Evolutionary conservation across 2,113 vertebrate genomes (phyloP), one percentile per base, ranked within the genome.

Genomic region (Bubo blakistoni): DNA sequence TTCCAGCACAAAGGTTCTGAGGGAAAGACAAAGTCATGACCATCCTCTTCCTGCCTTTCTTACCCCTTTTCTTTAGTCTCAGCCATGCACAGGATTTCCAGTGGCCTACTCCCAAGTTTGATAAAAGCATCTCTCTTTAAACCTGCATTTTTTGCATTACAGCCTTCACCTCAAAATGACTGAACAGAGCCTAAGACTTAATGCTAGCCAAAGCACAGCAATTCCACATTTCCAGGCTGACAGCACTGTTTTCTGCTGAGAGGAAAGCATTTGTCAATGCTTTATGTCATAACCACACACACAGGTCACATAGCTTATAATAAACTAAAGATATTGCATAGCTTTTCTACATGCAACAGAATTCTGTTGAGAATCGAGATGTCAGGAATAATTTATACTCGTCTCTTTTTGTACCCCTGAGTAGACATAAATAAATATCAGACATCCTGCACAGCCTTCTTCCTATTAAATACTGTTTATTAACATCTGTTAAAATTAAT

Each of bases 331-430:
- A 67, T 62, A 94, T 42, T 86, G 58, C 61, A 61, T 22, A 76
- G 65, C 61, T 81, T 96, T 94, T 82, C 77, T 87, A 78, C 46
- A 38, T 83, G 54, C 40, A 93, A 36, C 19, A 87, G 69, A 92
- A 90, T 86, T 87, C 81, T 66, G 27, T 58, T 85, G 92, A 95
- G 94, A 96, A 95, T 94, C 1, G 2, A 94, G 77, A 92, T 93
- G 93, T 95, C 97, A 95, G 58, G 59, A 97, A 57, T 93, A 97
- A 97, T 97, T 94, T 95, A 95, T 96, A 91, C 21, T 67, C 76
- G 67, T 88, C 58, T 81, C 32, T 74, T 96, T 91, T 88, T 76
- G n/a, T 73, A 72, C 26, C 34, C 24, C 82, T 78, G 62, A 91
- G 58, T 62, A 73, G 63, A 82, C 72, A 81, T 83, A 96, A 96